Percentiles rank a stretch among this genome's conserved stretches.
phyloP scores from a whole-genome alignment of 2,888 invertebrate genomes.

The Alloscopus bannaensis region DNA sequence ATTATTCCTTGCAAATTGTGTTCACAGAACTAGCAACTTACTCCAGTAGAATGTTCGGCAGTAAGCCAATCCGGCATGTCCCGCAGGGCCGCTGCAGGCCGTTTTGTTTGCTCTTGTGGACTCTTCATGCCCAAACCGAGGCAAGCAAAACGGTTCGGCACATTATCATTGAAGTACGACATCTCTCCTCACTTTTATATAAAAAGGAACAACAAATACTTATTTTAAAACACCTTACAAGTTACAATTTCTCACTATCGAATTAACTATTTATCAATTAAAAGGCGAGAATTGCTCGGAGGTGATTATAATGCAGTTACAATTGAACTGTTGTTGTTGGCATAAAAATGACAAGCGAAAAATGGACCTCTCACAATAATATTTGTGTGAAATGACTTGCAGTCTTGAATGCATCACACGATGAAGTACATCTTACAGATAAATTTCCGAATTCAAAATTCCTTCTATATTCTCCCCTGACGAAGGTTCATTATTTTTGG shows the following conservation, averaged over 20 bases:
- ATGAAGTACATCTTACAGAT: too few relatives aligned
- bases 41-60: constrained; percentile 87
- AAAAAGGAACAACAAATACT: too few relatives aligned
- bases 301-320: too few relatives aligned
- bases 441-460: neutral
- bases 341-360: too few relatives aligned
- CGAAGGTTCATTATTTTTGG: too few relatives aligned
- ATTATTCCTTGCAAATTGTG: constrained; percentile 33
- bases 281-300: too few relatives aligned
- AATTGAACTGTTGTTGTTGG: too few relatives aligned
- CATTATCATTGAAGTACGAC: constrained; percentile 43
- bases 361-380: too few relatives aligned
- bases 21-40: constrained; percentile 78
- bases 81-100: constrained; percentile 33
- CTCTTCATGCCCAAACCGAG: constrained; percentile 40
- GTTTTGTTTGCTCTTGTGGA: constrained; percentile 4
- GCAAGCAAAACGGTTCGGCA: constrained; percentile 58
- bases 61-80: constrained; percentile 81
- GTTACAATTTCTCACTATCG: too few relatives aligned
- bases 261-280: too few relatives aligned
- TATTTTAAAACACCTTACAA: too few relatives aligned
- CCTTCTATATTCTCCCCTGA: neutral
- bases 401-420: neutral
- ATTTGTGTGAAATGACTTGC: neutral
- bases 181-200: too few relatives aligned